Base-by-base conservation (phyloP, 2,888 invertebrate genomes). In the Caenorhabditis sinica region DNA sequence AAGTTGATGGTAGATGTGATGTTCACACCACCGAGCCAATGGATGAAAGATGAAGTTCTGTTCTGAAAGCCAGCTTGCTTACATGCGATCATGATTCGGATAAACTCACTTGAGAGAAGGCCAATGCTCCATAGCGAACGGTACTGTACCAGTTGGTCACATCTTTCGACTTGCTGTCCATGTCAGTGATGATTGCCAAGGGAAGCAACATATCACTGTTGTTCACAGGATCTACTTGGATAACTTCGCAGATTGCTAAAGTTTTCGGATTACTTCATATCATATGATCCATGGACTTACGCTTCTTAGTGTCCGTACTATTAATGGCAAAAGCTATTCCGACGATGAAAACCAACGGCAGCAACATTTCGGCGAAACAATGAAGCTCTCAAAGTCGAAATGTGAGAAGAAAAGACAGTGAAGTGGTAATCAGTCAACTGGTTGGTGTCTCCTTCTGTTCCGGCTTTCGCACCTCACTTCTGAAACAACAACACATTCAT, bases 1-100 rank as follows among this genome's bases (percentile, higher is more conserved):
- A 81, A 83, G 40, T 87, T 88, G 43, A 82, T 71, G 25, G 73
- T 65, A 0, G 86, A 82, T 5, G 88, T 86, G 65, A 82, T 85
- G 56, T 88, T 88, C 0, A 83, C 65, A n/a, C 65, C 28, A 8
- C 81, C 81, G 2, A 85, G 45, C 82, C 86, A 88, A 13, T 85
- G 85, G 40, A 85, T 71, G 61, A 85, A 85, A 6, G 82, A 73
- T 0, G 85, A 76, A 5, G 85, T 82, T n/a, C 82, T 56, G 58
- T 83, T 86, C 86, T 86, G 43, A 23, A 56, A 56, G 4, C n/a
- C n/a, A n/a, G n/a, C n/a, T n/a, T n/a, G n/a, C n/a, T n/a, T n/a
- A n/a, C n/a, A n/a, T n/a, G n/a, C n/a, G n/a, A n/a, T n/a, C n/a
- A n/a, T n/a, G n/a, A n/a, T n/a, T n/a, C n/a, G n/a, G n/a, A 49